Base-by-base conservation (phyloP, 23 tunicate species). In the Halocynthia roretzi region DNA sequence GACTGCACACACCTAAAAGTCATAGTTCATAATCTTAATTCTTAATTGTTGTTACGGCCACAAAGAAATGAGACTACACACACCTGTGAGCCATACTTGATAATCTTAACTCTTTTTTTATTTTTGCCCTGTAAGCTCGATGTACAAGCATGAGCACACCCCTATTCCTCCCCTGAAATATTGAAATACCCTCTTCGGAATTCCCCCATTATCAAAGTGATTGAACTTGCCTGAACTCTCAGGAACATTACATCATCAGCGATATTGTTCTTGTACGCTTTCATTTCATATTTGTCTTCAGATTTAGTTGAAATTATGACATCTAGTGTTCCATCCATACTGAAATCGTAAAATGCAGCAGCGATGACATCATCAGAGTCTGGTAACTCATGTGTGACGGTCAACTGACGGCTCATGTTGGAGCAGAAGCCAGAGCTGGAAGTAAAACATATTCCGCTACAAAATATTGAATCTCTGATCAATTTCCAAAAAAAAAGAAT, bases 301-400 rank as follows among this genome's bases (percentile, higher is more conserved):
- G 23, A 54, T 15, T 22, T 55, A 55, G 54, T 73, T 53, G 97
- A 72, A 7, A 85, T 74, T 17, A 91, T 44, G 10, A 91, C 56
- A 76, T 91, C 97, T 52, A 91, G 22, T 15, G 78, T 52, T 11
- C 97, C 97, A 66, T 91, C 87, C 83, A 56, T 75, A 6, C 63
- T 23, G 21, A 91, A 51, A 53, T 85, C 91, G 60, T 71, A 85
- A 51, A 91, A 85, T 6, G 97, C 58, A 9, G 87, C 86, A 50
- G 70, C 53, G 52, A 91, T 55, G 10, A 87, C 82, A 10, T 76
- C 56, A 22, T 78, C 81, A n/a, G 87, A 61, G 51, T 79, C 40
- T 9, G 87, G 81, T 60, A 88, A 10, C 17, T 23, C 56, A 12
- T 72, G 55, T 7, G 54, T 19, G 14, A 68, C 53, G 7, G 52